Evolutionary conservation across 2,797 vertebrate species (phyloP).

Genomic region (Staurois parvus): DNA sequence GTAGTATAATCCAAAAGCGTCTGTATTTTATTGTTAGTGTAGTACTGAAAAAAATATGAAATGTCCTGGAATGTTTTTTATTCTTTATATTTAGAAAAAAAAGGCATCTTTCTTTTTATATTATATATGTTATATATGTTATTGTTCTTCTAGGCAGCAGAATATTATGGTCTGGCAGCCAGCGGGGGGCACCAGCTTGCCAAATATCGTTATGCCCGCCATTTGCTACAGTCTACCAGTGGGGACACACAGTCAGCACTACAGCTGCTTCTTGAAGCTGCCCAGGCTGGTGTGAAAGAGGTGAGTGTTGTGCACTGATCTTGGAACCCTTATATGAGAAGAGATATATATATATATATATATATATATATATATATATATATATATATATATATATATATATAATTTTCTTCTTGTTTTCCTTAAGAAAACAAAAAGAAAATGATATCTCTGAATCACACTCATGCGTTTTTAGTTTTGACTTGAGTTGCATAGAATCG

Average conservation of each 20-base stretch:
- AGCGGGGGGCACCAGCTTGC: slow-evolving; percentile 82
- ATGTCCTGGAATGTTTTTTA: background rate
- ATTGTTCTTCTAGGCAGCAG: slow-evolving; percentile 79
- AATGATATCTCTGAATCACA: too few relatives aligned
- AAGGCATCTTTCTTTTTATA: background rate
- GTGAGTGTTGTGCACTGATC: slow-evolving; percentile 67
- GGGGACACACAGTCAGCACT: slow-evolving; percentile 74
- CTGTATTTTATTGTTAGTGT: background rate
- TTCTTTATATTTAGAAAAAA: background rate
- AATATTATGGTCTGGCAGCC: slow-evolving; percentile 86
- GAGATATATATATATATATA: background rate
- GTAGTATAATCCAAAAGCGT: background rate
- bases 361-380: too few relatives aligned
- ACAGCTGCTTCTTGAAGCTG: slow-evolving; percentile 80
- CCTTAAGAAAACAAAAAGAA: too few relatives aligned
- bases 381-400: too few relatives aligned
- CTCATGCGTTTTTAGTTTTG: too few relatives aligned
- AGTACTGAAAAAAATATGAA: too few relatives aligned
- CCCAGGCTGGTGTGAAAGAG: slow-evolving; percentile 83
- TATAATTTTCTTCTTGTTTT: too few relatives aligned
- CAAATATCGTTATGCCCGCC: slow-evolving; percentile 87
- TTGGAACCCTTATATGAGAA: too few relatives aligned
- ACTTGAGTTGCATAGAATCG: too few relatives aligned
- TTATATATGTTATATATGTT: background rate
- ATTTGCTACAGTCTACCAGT: slow-evolving; percentile 74